Conservation (phyloP, 2,797 vertebrate species). For the Phrynocephalus vlangalii region DNA sequence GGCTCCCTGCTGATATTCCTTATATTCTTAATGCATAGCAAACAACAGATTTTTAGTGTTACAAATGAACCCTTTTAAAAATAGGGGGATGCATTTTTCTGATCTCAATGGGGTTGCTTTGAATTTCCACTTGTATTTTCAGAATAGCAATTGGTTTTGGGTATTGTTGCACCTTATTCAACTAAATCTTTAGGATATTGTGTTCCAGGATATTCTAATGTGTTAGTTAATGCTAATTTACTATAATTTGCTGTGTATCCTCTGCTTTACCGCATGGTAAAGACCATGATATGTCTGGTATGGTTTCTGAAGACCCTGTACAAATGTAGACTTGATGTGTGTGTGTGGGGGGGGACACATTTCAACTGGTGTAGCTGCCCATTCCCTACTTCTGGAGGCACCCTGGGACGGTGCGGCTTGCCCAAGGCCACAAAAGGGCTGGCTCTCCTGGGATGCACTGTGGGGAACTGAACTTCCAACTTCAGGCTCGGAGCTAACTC, state of each 20-base stretch:
- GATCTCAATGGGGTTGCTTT: not conserved
- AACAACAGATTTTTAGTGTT: not conserved
- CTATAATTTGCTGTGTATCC: conserved; percentile 24
- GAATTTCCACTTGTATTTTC: not conserved
- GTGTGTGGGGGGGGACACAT: not conserved
- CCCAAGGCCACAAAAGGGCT: too few relatives aligned
- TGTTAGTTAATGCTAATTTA: conserved; percentile 28
- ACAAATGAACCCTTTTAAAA: not conserved
- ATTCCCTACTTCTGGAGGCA: too few relatives aligned
- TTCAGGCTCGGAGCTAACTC: too few relatives aligned
- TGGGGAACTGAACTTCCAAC: too few relatives aligned
- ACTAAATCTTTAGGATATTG: conserved; percentile 7
- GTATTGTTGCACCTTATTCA: not conserved
- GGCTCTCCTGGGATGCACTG: too few relatives aligned
- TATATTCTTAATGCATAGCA: not conserved
- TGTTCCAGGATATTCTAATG: conserved; percentile 21
- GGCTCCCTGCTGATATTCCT: not conserved
- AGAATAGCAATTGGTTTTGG: not conserved
- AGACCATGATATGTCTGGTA: not conserved
- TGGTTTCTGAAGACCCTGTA: not conserved
- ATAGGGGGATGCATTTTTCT: not conserved
- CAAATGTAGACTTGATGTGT: not conserved
- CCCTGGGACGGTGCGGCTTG: too few relatives aligned
- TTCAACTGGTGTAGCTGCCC: not conserved
- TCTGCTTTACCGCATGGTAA: not conserved